Evolutionary conservation across 2,888 invertebrate genomes (phyloP), one percentile per base, ranked within the genome.

Genomic region (Trissoscelio sp.): DNA sequence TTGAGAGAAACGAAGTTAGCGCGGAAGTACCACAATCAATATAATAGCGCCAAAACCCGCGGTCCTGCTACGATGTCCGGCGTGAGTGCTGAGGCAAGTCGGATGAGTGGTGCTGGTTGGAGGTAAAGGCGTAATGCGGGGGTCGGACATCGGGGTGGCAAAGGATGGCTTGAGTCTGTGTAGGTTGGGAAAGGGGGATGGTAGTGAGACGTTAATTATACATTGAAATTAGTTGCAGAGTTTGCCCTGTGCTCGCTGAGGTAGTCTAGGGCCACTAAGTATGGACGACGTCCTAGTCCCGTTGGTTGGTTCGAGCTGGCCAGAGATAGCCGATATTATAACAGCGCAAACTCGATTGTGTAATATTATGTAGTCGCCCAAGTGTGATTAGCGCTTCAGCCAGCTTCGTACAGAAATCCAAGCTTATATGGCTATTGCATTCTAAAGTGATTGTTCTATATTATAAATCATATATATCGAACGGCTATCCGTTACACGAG

Each of bases 161-260:
- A 83, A 83, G 83, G 81, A 67, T 74, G 81, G 81, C 70, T 55
- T 64, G 83, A 64, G 79, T 79, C 79, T 75, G 82, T 78, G 80
- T 64, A 55, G 73, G 70, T 78, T 53, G 66, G 75, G 58, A 79
- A 85, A 84, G 86, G 87, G 87, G 88, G 87, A 80, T 83, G 85
- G 88, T 89, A 89, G 91, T 89, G 91, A 91, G 90, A 91, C 91
- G 91, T 91, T 91, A 91, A 91, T 91, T 91, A 91, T 91, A 91
- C 91, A 91, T 91, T 91, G 91, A 91, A 91, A 91, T 91, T 91
- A 91, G 91, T 91, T 91, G 91, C 89, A 88, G 90, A 91, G 91
- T 91, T 91, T 91, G 91, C 90, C 88, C 90, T 89, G 88, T 86
- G 88, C 89, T 88, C 86, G 89, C 86, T 86, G 85, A 85, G 87